Conservation (phyloP, 2,797 vertebrate genomes). For the Lutra lutra region DNA sequence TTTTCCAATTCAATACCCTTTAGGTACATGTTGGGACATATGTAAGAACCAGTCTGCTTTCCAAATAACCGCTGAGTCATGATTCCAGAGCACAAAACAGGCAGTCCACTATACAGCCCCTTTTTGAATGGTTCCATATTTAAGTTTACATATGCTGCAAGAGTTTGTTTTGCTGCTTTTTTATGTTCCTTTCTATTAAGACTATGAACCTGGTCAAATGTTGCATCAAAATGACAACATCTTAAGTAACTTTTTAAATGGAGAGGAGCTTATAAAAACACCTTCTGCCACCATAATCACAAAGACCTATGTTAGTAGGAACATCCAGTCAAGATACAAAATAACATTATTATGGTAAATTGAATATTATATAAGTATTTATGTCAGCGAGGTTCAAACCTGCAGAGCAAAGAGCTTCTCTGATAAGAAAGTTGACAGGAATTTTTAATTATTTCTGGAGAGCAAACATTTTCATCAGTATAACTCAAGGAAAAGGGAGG, state of each 20-base stretch:
- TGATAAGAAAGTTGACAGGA: neutral
- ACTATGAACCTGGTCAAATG: neutral
- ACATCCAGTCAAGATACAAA: neutral
- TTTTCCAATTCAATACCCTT: neutral
- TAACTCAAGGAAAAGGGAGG: neutral
- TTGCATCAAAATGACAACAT: neutral
- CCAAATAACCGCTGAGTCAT: neutral
- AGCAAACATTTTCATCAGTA: slow-evolving; percentile 40
- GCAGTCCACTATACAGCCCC: neutral
- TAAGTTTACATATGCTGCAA: neutral
- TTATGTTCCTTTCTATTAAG: neutral
- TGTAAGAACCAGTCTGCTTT: neutral
- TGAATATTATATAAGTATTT: neutral
- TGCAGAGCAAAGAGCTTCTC: neutral
- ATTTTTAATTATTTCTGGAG: neutral
- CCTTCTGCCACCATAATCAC: neutral
- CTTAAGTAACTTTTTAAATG: neutral
- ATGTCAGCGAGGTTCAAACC: neutral
- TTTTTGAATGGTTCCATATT: neutral
- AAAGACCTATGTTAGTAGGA: neutral
- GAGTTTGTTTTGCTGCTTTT: neutral
- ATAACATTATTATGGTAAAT: neutral
- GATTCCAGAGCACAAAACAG: neutral
- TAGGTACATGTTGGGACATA: neutral
- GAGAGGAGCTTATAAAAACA: neutral